phyloP scores from a whole-genome alignment of 1,140 invertebrate species.

The Leptinotarsa undecemlineata region DNA sequence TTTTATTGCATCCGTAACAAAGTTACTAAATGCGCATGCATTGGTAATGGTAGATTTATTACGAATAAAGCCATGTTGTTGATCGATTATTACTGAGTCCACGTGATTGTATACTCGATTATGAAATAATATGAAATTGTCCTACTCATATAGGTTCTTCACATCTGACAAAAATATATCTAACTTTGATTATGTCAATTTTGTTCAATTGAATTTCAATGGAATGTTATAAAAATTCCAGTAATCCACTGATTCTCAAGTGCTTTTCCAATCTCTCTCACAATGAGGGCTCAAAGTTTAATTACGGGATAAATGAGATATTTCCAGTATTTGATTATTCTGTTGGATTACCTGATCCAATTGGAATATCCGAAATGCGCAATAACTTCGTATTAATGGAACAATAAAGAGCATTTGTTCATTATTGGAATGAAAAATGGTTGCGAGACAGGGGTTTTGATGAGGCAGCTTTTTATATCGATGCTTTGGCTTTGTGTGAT shows the following conservation, averaged over 20 bases:
- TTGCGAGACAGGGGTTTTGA: not conserved
- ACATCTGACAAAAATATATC: no score
- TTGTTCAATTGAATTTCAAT: no score
- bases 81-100: no score
- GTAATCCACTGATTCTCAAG: not conserved
- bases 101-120: no score
- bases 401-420: conserved; percentile 6
- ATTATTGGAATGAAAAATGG: not conserved
- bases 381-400: conserved; percentile 3
- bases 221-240: no score
- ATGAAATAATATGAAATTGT: no score
- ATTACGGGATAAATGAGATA: not conserved
- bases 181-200: no score
- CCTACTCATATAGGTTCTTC: no score
- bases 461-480: not conserved
- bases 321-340: conserved; percentile 1
- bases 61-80: no score
- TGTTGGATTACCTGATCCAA: not conserved
- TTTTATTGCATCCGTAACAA: no score
- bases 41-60: no score
- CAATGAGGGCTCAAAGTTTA: not conserved
- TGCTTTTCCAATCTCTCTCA: not conserved
- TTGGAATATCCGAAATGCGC: not conserved
- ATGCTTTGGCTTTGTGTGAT: not conserved
- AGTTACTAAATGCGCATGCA: no score